phyloP scores from a whole-genome alignment of 1,140 invertebrate genomes.

The Orussus abietinus region DNA sequence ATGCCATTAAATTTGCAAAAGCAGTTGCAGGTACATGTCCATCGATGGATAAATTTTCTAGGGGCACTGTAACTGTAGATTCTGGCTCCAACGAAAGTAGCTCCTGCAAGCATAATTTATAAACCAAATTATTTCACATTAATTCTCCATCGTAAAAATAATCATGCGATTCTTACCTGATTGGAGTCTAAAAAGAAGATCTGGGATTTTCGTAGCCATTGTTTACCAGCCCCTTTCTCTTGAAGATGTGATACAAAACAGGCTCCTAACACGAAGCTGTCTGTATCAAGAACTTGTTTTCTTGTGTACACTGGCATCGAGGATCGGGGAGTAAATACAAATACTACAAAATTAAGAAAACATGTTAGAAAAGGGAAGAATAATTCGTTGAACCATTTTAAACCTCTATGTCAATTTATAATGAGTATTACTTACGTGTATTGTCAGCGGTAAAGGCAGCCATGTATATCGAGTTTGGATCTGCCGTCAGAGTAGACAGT shows the following conservation, averaged over 20 bases:
- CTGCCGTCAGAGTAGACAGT: constrained; percentile 53
- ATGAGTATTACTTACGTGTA: constrained; percentile 51
- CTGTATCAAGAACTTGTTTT: constrained; percentile 47
- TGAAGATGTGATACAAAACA: constrained; percentile 54
- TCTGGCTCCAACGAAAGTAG: constrained; percentile 49
- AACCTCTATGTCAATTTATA: too few relatives aligned
- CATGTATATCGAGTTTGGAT: constrained; percentile 63
- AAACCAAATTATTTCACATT: constrained; percentile 4
- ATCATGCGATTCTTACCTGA: constrained; percentile 53
- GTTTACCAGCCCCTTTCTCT: constrained; percentile 42
- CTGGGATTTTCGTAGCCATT: constrained; percentile 59
- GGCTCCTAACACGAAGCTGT: constrained; percentile 46
- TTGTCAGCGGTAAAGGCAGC: constrained; percentile 62
- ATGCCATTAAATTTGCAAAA: constrained; percentile 39
- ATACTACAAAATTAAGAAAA: constrained; percentile 61
- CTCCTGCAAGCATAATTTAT: constrained; percentile 33
- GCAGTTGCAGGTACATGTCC: constrained; percentile 36
- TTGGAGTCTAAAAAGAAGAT: constrained; percentile 58
- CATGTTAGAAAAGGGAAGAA: constrained; percentile 49
- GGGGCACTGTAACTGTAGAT: constrained; percentile 34
- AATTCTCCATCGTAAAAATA: too few relatives aligned
- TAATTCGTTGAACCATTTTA: neutral
- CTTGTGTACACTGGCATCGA: constrained; percentile 54
- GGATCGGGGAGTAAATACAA: constrained; percentile 59
- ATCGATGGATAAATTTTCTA: constrained; percentile 34